A percentile compares a stretch with the other conserved stretches of the same genome.
phyloP scores from a whole-genome alignment of 2,888 invertebrate species.

The Molanna angustata region DNA sequence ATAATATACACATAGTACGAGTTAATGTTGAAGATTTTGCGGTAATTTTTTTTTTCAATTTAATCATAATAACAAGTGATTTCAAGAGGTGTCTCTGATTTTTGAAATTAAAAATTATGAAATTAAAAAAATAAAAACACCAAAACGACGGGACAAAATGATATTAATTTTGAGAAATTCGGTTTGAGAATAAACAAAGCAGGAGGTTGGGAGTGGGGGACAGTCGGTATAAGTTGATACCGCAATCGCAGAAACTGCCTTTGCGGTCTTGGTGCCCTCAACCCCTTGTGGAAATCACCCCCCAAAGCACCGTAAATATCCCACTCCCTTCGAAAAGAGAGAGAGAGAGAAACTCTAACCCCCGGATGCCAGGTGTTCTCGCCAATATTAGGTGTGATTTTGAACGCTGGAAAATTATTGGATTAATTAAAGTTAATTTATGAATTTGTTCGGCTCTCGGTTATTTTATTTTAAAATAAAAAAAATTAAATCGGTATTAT shows the following conservation, averaged over 20 bases:
- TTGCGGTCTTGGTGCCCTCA: slow-evolving; percentile 12
- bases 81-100: too few species aligned
- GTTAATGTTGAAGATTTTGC: too few species aligned
- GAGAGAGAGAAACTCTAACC: background rate
- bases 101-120: too few species aligned
- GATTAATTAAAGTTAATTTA: slow-evolving; percentile 12
- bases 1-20: too few species aligned
- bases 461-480: background rate
- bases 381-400: slow-evolving; percentile 8
- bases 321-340: background rate
- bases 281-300: slow-evolving; percentile 1
- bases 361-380: slow-evolving; percentile 4
- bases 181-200: too few species aligned
- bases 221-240: slow-evolving; percentile 23
- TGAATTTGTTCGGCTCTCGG: background rate
- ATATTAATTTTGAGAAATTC: too few species aligned
- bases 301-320: background rate
- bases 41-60: too few species aligned
- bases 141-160: too few species aligned
- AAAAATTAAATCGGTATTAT: too few species aligned
- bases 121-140: too few species aligned
- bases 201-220: too few species aligned
- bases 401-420: background rate
- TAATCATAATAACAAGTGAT: too few species aligned
- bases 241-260: slow-evolving; percentile 22